Base-by-base conservation (phyloP, 2,888 invertebrate species). In the Cataglyphis livida region DNA sequence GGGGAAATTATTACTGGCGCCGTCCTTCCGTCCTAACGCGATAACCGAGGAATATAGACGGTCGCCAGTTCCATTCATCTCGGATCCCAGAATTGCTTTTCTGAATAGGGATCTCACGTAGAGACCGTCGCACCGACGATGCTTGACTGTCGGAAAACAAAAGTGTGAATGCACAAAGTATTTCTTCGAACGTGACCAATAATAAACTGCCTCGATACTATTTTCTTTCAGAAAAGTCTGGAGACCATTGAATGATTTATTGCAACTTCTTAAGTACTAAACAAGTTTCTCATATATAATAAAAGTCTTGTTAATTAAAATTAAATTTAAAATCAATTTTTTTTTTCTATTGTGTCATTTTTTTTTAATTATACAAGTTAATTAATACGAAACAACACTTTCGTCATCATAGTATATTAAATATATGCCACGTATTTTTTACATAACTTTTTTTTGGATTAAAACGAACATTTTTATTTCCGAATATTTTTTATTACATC, bases 41-140 rank as follows among this genome's bases (percentile, higher is more conserved):
- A 82, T 71, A 83, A 66, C 74, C 74, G 74, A 82, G 65, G 70
- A 51, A 68, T 38, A 82, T 65, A n/a, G 76, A 66, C 78, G 48
- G 48, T 1, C 25, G 21, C 57, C 57, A 64, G 10, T 61, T 66
- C 51, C 84, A 84, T 84, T 84, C 84, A 84, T 82, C 41, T 82
- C 41, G 71, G 41, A 73, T 73, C 66, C 70, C 78, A 68, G 38
- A 54, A 73, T 44, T 25, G 54, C 75, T 84, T 64, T 48, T 51
- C 78, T 82, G 54, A 84, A 84, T 81, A 41, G 83, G 38, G 28
- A 35, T 48, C 48, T 51, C 44, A 44, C 57, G 57, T 32, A 59
- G 78, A 25, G 68, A 65, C 25, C 18, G 41, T 15, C 66, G 54
- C 25, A 12, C 12, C 38, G 15, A 15, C 7, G 0, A 3, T 62